Evolutionary conservation across 2,888 invertebrate species (phyloP), one percentile per base, ranked within the genome.

Genomic region (Cremastinae sp.): DNA sequence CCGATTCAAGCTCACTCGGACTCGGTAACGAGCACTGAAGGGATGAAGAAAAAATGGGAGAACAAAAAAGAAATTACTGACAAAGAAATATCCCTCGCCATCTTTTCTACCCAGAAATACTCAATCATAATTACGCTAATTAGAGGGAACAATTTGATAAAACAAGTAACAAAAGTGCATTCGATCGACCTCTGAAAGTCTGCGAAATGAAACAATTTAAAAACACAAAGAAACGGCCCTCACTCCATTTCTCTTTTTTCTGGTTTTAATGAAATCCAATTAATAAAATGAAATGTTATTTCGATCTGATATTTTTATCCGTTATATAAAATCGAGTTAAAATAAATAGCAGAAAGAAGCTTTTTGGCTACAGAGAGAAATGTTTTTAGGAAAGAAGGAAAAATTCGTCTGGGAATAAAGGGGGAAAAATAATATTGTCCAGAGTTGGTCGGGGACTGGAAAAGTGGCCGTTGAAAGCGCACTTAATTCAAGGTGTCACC

Each of bases 71-170:
- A 28, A 69, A 51, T 59, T n/a, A 14, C 20, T 61, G 22, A 64
- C 58, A 72, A 72, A 72, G 75, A 43, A 56, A 55, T 16, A 12
- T 2, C 8, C 49, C 49, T 16, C 28, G 10, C 8, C 12, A 18
- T 41, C 56, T n/a, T 10, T 64, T 68, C 58, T 35, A 41, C 8
- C 39, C 14, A 28, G 5, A 2, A 5, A 28, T 59, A 55, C 72
- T 83, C 82, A 86, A 86, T 85, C 82, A 83, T 80, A 83, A 81
- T 81, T 79, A 72, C 64, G 75, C 80, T 83, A 85, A 86, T 85
- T 84, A 84, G 84, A 85, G 81, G 80, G 75, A 80, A 76, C 80
- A 82, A 53, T 53, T 20, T 41, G 35, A 66, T 45, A 71, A 43
- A 66, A 62, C 49, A 37, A 39, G 16, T 35, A 70, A 59, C 43